Base-by-base conservation (phyloP, 2,113 vertebrate genomes). In the Circaetus gallicus region DNA sequence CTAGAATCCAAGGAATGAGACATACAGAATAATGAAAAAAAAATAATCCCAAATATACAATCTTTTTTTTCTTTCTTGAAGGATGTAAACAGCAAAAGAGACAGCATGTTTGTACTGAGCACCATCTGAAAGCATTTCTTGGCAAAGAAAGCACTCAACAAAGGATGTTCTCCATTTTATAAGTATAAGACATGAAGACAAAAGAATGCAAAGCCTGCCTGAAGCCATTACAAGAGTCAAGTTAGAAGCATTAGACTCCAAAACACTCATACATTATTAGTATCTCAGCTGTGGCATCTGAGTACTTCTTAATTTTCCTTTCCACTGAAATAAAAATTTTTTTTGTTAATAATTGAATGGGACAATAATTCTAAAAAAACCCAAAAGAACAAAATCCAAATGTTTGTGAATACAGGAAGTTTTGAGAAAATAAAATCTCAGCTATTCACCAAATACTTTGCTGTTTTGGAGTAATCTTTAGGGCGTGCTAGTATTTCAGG, bases 231-330 rank as follows among this genome's bases (percentile, higher is more conserved):
- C 58, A 93, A 92, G 85, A 96, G 77, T 96, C 86, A 97, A 95
- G 53, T 92, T 87, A 72, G 53, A 94, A 87, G 12, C 76, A 96
- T 97, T 97, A 96, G 43, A 86, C 59, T 93, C 85, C 50, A 95
- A 97, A 97, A 52, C 26, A 93, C 32, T 74, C 34, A 82, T 97
- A 67, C 80, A 97, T 97, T 94, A 97, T 97, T 98, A 93, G 32
- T 86, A 90, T 90, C 50, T 70, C 82, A 93, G 50, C 36, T 82
- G 11, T 67, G 67, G 28, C 72, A 92, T 89, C 50, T 58, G 38
- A 61, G 31, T 78, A 84, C n/a, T 62, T 74, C 55, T 80, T 76
- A 77, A 63, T 67, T 58, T 26, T 87, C 36, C 6, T 90, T 92
- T 89, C 59, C 34, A 31, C 20, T 59, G 81, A 93, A 95, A 92